Conservation (phyloP, 1,140 invertebrate genomes). For the Dinoponera quadriceps region DNA sequence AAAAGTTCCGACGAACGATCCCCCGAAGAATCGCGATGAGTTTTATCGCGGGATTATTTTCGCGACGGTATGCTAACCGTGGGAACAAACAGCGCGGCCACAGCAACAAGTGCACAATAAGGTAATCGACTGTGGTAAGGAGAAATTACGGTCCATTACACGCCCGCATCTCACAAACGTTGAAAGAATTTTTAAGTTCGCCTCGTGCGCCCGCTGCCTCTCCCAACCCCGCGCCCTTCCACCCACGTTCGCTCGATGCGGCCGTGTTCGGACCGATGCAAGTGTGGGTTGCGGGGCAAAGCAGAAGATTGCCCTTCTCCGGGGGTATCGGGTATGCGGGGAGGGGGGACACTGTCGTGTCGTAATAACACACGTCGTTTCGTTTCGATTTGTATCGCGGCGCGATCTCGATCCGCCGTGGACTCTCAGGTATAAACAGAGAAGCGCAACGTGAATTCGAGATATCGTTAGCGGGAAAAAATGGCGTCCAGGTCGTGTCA, state of each 20-base stretch:
- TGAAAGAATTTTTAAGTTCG: constrained; percentile 59
- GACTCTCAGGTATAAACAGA: too few relatives aligned
- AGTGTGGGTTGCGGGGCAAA: neutral
- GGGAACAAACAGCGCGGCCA: constrained; percentile 36
- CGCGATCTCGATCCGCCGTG: too few relatives aligned
- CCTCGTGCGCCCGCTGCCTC: constrained; percentile 1
- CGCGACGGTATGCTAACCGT: constrained; percentile 38
- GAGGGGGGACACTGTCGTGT: too few relatives aligned
- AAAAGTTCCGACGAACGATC: constrained; percentile 27
- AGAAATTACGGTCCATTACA: constrained; percentile 65
- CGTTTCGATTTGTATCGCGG: too few relatives aligned
- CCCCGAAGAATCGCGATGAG: constrained; percentile 49
- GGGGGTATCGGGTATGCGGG: too few relatives aligned
- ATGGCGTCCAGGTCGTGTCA: too few relatives aligned
- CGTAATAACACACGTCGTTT: too few relatives aligned
- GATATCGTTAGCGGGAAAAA: too few relatives aligned
- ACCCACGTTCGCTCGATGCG: neutral
- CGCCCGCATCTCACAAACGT: constrained; percentile 55
- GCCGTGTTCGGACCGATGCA: neutral
- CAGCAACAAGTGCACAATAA: constrained; percentile 66
- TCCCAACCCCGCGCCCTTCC: too few relatives aligned
- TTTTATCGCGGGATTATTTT: constrained; percentile 59
- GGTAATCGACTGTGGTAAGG: constrained; percentile 64
- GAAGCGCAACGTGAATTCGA: too few relatives aligned
- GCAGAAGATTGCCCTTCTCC: too few relatives aligned